Percentiles rank a stretch among this genome's conserved stretches.
These are phyloP conservation scores for Pseudotriccus pelzelni DNA, from an alignment of 2,797 vertebrate species.

Conservation along the genomic window DNA sequence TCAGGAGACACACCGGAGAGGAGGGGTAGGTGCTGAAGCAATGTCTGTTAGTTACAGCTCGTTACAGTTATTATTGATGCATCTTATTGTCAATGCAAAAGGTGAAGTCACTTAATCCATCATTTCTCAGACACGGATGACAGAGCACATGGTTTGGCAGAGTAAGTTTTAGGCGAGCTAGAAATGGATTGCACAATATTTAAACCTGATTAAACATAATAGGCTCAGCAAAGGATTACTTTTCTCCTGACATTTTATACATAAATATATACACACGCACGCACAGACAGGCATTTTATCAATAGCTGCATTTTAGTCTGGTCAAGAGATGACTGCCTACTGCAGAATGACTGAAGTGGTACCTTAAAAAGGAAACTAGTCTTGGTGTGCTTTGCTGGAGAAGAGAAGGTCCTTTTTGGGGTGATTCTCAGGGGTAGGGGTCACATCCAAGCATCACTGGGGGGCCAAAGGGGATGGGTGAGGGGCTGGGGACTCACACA, in stretches of 20 bases:
- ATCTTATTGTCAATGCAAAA: background rate
- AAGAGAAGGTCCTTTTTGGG: background rate
- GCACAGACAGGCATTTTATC: background rate
- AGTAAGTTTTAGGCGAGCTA: constrained; percentile 45
- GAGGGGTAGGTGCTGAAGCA: constrained; percentile 20
- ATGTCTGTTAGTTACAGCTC: constrained; percentile 23
- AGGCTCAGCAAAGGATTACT: constrained; percentile 53
- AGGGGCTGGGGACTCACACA: background rate
- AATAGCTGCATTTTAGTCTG: constrained; percentile 34
- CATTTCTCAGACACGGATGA: constrained; percentile 23
- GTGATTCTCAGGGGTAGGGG: background rate
- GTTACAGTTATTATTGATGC: constrained; percentile 41
- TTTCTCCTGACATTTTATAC: constrained; percentile 52
- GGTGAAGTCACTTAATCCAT: constrained; percentile 35
- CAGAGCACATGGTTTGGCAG: constrained; percentile 45
- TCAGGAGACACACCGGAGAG: background rate
- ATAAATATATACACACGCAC: background rate
- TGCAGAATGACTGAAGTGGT: background rate
- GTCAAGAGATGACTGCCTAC: background rate
- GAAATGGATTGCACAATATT: constrained; percentile 55
- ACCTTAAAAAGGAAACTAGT: background rate
- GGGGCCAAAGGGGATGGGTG: background rate
- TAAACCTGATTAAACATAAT: constrained; percentile 61
- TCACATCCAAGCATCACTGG: background rate
- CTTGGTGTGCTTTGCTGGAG: constrained; percentile 3